These are phyloP conservation scores for Hirudinaria manillensis DNA, from an alignment of 2,888 invertebrate genomes.

Conservation along the genomic window DNA sequence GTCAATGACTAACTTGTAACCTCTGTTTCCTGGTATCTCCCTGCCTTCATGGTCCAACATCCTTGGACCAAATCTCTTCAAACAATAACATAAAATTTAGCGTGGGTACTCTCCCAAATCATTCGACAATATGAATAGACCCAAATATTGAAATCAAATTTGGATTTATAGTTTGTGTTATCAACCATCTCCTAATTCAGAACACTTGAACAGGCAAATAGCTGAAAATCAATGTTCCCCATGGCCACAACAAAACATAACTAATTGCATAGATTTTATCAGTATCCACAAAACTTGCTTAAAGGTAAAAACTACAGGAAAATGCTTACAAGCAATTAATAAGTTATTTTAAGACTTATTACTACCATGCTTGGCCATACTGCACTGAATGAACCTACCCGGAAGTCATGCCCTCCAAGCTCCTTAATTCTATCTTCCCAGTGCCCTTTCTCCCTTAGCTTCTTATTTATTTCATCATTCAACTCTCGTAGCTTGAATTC, in stretches of 20 bases:
- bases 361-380: neutral
- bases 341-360: no score
- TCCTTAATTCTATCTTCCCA: conserved; percentile 96
- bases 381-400: conserved; percentile 37
- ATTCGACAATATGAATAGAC: no score
- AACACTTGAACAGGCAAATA: no score
- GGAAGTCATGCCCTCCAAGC: conserved; percentile 81
- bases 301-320: no score
- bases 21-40: conserved; percentile 93
- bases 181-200: no score
- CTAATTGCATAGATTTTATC: no score
- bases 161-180: no score
- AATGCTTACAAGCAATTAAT: no score
- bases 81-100: conserved; percentile 10
- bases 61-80: conserved; percentile 72
- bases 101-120: neutral
- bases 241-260: no score
- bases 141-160: no score
- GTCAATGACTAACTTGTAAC: conserved; percentile 61
- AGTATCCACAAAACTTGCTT: no score
- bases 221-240: no score
- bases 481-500: conserved; percentile 95
- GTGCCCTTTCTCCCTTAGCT: conserved; percentile 87
- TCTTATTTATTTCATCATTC: conserved; percentile 98
- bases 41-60: conserved; percentile 61